phyloP scores from a whole-genome alignment of 2,888 invertebrate species.

The Beris morrisii region DNA sequence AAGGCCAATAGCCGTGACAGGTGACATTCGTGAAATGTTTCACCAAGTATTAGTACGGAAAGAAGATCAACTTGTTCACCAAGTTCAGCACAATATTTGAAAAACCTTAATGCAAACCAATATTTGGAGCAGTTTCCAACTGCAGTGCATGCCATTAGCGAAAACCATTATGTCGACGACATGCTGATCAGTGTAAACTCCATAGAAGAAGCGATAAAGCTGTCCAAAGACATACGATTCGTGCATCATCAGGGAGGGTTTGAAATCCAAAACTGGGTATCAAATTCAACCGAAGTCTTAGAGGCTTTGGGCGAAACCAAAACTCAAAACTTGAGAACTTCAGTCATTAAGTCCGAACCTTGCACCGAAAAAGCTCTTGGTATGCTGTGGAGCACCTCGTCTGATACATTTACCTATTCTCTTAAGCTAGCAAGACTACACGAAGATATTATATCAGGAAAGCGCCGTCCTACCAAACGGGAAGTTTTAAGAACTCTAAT shows the following conservation, averaged over 20 bases:
- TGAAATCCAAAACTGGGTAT: slow-evolving; percentile 40
- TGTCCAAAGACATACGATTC: slow-evolving; percentile 4
- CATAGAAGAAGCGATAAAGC: too few relatives aligned
- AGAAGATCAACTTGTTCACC: slow-evolving; percentile 41
- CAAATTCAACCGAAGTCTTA: slow-evolving; percentile 38
- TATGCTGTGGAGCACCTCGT: slow-evolving; percentile 36
- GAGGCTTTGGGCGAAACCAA: too few relatives aligned
- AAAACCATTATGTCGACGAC: slow-evolving; percentile 35
- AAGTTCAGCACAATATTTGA: slow-evolving; percentile 37
- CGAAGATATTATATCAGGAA: slow-evolving; percentile 27
- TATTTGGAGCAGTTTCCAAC: slow-evolving; percentile 35
- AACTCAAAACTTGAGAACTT: slow-evolving; percentile 1
- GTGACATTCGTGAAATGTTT: slow-evolving; percentile 44
- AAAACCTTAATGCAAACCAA: slow-evolving; percentile 37
- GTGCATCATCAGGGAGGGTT: slow-evolving; percentile 32
- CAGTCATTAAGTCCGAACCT: not conserved
- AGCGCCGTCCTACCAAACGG: slow-evolving; percentile 35
- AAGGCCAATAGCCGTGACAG: slow-evolving; percentile 45
- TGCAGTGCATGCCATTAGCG: slow-evolving; percentile 36
- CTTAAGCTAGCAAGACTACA: slow-evolving; percentile 32
- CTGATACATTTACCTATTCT: slow-evolving; percentile 22
- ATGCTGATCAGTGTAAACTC: slow-evolving; percentile 20
- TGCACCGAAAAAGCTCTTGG: slow-evolving; percentile 36
- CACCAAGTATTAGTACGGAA: slow-evolving; percentile 2
- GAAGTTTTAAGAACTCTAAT: slow-evolving; percentile 38